These are phyloP conservation scores for Xenopus petersii DNA, from an alignment of 2,797 vertebrate species.

Conservation along the genomic window DNA sequence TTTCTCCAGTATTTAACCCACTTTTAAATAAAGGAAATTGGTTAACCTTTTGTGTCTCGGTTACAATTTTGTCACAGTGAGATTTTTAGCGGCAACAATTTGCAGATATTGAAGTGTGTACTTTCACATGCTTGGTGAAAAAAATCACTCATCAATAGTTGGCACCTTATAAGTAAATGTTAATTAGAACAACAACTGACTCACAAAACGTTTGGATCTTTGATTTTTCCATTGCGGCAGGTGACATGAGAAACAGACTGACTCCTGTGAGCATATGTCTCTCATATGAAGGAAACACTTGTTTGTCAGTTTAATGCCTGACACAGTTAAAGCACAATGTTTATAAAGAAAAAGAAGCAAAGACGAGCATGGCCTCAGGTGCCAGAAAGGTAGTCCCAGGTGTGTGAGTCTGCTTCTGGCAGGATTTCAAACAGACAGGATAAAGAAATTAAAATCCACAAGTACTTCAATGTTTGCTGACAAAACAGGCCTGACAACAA, in stretches of 20 bases:
- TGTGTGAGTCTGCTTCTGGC: constrained; percentile 26
- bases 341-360: constrained; percentile 24
- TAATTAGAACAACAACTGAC: not conserved
- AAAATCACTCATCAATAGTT: too few species aligned
- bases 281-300: constrained; percentile 8
- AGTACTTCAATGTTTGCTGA: constrained; percentile 30
- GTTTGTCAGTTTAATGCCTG: constrained; percentile 24
- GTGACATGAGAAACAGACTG: constrained; percentile 18
- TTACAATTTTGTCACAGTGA: too few species aligned
- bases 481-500: constrained; percentile 10
- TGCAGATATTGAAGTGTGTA: too few species aligned
- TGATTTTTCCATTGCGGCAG: not conserved
- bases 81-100: too few species aligned
- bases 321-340: constrained; percentile 32
- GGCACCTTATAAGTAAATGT: too few species aligned
- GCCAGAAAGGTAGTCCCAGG: constrained; percentile 12
- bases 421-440: constrained; percentile 33
- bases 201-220: not conserved
- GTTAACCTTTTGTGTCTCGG: too few species aligned
- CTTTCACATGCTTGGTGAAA: too few species aligned
- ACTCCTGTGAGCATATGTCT: too few species aligned
- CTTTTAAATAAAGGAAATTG: too few species aligned
- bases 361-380: not conserved
- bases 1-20: too few species aligned
- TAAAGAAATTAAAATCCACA: constrained; percentile 16